Conservation (phyloP, 1,140 invertebrate genomes). For the Helicoverpa zea region DNA sequence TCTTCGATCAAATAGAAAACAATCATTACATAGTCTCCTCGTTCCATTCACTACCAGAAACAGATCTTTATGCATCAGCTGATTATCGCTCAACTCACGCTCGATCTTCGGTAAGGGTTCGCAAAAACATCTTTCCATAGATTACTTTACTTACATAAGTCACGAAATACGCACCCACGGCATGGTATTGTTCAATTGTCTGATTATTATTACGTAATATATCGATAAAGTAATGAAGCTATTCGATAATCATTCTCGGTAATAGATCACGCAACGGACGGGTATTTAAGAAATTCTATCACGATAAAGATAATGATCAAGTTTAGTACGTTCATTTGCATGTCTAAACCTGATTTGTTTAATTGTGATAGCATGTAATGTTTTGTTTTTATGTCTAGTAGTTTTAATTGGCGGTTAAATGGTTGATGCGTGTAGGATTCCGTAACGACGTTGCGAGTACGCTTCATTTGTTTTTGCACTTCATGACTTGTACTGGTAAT, state of each 20-base stretch:
- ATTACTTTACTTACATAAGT: slow-evolving; percentile 35
- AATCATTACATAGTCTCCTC: slow-evolving; percentile 5
- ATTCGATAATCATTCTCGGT: slow-evolving; percentile 35
- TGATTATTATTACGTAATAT: slow-evolving; percentile 35
- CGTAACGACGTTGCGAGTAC: no score
- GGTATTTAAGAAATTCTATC: slow-evolving; percentile 37
- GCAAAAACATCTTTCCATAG: slow-evolving; percentile 16
- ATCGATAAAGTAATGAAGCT: slow-evolving; percentile 35
- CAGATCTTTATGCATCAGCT: slow-evolving; percentile 22
- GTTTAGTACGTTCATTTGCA: slow-evolving; percentile 19
- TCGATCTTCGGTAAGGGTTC: neutral
- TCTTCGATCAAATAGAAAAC: neutral
- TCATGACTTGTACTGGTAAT: no score
- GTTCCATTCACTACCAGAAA: slow-evolving; percentile 8
- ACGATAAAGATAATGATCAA: slow-evolving; percentile 25
- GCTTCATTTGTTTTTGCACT: no score
- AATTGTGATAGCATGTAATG: slow-evolving; percentile 20
- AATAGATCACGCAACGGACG: slow-evolving; percentile 44
- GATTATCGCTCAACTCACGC: slow-evolving; percentile 23
- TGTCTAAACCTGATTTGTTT: slow-evolving; percentile 15
- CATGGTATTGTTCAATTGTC: slow-evolving; percentile 40
- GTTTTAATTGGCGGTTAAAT: neutral
- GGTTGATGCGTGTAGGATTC: neutral
- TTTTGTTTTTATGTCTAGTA: slow-evolving; percentile 7
- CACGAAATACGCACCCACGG: slow-evolving; percentile 31